Evolutionary conservation across 2,888 invertebrate genomes (phyloP).

Genomic region (Seladonia tumulorum): DNA sequence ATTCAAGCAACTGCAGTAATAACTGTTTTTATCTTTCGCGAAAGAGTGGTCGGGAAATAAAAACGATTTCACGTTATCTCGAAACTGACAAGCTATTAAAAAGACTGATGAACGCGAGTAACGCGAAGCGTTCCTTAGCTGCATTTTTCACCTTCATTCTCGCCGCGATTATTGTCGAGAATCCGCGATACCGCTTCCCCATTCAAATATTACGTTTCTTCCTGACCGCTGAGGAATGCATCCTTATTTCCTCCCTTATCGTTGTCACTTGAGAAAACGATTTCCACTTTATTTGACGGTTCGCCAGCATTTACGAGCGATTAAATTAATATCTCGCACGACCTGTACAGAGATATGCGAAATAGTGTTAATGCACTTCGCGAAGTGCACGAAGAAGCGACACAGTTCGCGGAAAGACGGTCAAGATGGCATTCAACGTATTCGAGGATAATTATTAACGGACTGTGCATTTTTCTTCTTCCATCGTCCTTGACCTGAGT

Average conservation of each 20-base stretch:
- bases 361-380: neutral
- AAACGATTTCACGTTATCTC: constrained; percentile 47
- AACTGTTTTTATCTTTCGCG: constrained; percentile 15
- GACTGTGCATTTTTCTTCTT: no score
- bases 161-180: constrained; percentile 9
- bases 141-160: constrained; percentile 34
- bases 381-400: no score
- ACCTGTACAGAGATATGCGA: neutral
- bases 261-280: neutral
- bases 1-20: constrained; percentile 30
- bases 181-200: constrained; percentile 17
- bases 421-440: no score
- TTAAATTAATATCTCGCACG: neutral
- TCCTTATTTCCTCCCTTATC: constrained; percentile 22
- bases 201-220: constrained; percentile 16
- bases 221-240: neutral
- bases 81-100: constrained; percentile 49
- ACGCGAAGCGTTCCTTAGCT: constrained; percentile 43
- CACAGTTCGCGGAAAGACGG: no score
- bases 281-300: neutral
- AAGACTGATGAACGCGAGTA: constrained; percentile 48
- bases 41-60: constrained; percentile 17
- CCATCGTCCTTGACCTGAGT: no score
- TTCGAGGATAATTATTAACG: no score
- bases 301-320: neutral